phyloP scores from a whole-genome alignment of 2,888 invertebrate genomes.

The Drosophila greeni region DNA sequence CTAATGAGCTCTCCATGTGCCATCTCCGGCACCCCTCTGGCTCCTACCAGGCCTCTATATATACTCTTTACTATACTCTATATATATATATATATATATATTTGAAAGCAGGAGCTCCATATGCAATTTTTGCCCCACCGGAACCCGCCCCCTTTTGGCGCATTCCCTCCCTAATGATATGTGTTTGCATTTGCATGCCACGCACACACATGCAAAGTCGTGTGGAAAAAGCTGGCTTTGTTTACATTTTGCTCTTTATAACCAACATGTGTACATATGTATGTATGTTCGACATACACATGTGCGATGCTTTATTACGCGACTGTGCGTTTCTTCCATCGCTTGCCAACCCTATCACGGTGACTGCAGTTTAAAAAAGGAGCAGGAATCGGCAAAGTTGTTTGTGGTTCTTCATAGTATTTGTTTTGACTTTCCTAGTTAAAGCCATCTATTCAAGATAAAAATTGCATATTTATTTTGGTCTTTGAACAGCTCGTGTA shows the following conservation, averaged over 20 bases:
- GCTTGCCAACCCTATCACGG: slow-evolving; percentile 56
- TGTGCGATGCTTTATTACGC: slow-evolving; percentile 50
- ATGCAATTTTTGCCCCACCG: slow-evolving; percentile 24
- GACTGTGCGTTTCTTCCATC: slow-evolving; percentile 32
- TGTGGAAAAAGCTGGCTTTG: slow-evolving; percentile 40
- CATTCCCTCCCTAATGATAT: slow-evolving; percentile 39
- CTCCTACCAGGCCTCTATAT: neutral
- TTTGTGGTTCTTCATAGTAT: neutral
- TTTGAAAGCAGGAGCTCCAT: slow-evolving; percentile 19
- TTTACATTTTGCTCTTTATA: slow-evolving; percentile 65
- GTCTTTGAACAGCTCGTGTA: neutral
- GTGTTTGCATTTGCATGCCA: slow-evolving; percentile 33
- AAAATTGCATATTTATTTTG: neutral
- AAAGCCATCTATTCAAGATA: neutral
- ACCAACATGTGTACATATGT: slow-evolving; percentile 48
- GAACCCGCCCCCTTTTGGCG: slow-evolving; percentile 19
- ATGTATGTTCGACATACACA: slow-evolving; percentile 59
- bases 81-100: neutral
- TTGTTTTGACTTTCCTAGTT: neutral
- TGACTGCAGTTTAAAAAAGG: neutral
- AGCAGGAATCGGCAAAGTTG: neutral
- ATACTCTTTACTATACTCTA: no score
- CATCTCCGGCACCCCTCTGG: neutral
- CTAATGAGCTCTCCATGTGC: slow-evolving; percentile 20
- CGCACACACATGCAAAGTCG: slow-evolving; percentile 12